A percentile compares a stretch with the other conserved stretches of the same genome.
These are phyloP conservation scores for Phoxinus dragarum DNA, from an alignment of 2,797 vertebrate species.

Conservation along the genomic window DNA sequence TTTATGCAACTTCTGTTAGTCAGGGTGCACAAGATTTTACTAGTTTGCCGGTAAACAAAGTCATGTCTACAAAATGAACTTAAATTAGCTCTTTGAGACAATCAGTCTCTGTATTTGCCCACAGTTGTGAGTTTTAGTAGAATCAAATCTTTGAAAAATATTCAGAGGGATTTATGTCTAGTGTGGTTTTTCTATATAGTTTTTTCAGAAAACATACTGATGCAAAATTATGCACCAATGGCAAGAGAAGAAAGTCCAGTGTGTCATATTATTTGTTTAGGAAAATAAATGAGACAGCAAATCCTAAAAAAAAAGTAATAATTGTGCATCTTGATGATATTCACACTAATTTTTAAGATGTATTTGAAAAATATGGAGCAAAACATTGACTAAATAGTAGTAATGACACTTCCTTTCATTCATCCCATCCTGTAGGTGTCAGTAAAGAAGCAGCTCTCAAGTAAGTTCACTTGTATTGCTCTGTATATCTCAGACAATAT, in stretches of 20 bases:
- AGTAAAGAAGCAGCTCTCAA: constrained; percentile 73
- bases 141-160: neutral
- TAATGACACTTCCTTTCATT: neutral
- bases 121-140: neutral
- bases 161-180: neutral
- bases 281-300: neutral
- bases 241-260: neutral
- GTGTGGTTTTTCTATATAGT: neutral
- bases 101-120: neutral
- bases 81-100: neutral
- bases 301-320: neutral
- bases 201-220: neutral
- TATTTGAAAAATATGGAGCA: neutral
- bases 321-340: neutral
- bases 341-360: neutral
- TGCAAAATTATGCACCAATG: neutral
- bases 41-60: neutral
- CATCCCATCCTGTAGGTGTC: constrained; percentile 61
- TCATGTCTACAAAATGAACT: neutral
- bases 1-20: neutral
- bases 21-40: neutral
- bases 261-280: neutral
- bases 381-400: neutral
- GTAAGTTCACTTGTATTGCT: constrained; percentile 70
- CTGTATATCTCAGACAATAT: constrained; percentile 6